Base-by-base conservation (phyloP, 2,113 vertebrate species). In the Geococcyx californianus region DNA sequence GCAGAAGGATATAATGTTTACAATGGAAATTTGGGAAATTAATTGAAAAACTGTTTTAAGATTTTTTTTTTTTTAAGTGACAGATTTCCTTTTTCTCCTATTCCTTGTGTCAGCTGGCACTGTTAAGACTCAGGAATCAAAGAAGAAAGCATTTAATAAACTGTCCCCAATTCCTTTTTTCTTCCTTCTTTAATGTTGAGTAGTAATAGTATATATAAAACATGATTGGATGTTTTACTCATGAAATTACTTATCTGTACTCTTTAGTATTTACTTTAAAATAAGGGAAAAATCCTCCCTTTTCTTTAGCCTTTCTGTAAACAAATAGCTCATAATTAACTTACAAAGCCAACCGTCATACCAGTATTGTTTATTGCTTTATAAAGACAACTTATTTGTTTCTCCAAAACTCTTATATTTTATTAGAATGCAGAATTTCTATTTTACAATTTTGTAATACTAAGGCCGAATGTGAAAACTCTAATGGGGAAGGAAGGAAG, bases 1-100 rank as follows among this genome's bases (percentile, higher is more conserved):
- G 97, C 94, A 84, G 98, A 99, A 95, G 98, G 98, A 31, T 98
- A 99, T 87, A 99, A 99, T 89, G 77, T 99, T 96, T 93, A 97
- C 94, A 94, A 96, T 33, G 98, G 98, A 76, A 97, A 98, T 94
- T 59, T 97, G 24, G 70, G 96, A 47, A 89, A 97, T 60, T 97
- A 97, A 63, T 6, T 83, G 28, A 78, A 76, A 80, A 88, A 34
- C 3, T 52, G 23, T 38, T 40, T 44, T 18, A 67, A n/a, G n/a
- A n/a, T n/a, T n/a, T n/a, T n/a, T n/a, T n/a, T n/a, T n/a, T n/a
- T n/a, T n/a, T n/a, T n/a, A n/a, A 87, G 6, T 15, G 6, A 25
- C 40, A 8, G 16, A 49, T 60, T 73, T 34, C 26, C 20, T 84
- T 83, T 72, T 54, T 44, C 26, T 83, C 34, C 36, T 8, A 5